Evolutionary conservation across 2,113 vertebrate species (phyloP).

Genomic region (Xyrauchen texanus): DNA sequence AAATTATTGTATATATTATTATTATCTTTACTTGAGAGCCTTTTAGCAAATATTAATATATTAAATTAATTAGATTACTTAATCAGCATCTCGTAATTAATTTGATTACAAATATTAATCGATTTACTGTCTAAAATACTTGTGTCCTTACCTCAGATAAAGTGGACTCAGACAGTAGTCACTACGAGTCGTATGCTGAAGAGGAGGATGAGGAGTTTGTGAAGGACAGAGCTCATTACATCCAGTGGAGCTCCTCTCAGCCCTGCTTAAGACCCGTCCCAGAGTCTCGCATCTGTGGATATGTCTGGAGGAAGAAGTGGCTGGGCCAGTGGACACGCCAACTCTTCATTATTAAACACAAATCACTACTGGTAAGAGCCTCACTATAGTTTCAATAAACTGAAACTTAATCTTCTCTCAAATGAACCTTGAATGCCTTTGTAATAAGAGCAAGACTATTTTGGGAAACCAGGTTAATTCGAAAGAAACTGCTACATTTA

Average conservation of each 20-base stretch:
- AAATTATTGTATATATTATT: no score
- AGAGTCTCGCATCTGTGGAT: constrained; percentile 79
- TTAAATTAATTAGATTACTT: no score
- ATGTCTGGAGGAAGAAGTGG: constrained; percentile 85
- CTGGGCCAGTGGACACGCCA: constrained; percentile 83
- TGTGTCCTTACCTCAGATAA: constrained; percentile 59
- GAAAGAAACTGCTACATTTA: no score
- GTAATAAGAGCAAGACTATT: no score
- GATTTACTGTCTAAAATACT: not conserved
- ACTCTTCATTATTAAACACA: constrained; percentile 78
- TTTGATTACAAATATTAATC: no score
- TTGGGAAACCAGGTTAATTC: no score
- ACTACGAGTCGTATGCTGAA: constrained; percentile 82
- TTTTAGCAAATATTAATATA: no score
- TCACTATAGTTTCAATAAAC: no score
- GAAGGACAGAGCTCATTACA: constrained; percentile 78
- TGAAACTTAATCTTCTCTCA: no score
- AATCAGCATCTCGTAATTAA: no score
- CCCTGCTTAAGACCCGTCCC: constrained; percentile 65
- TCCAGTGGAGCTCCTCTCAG: constrained; percentile 67
- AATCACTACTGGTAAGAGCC: constrained; percentile 73
- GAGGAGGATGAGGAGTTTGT: constrained; percentile 70
- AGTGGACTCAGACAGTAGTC: constrained; percentile 78
- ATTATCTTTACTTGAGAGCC: no score
- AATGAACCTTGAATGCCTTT: no score